Evolutionary conservation across 1,140 invertebrate species (phyloP).

Genomic region (Zaprionus lachaisei): DNA sequence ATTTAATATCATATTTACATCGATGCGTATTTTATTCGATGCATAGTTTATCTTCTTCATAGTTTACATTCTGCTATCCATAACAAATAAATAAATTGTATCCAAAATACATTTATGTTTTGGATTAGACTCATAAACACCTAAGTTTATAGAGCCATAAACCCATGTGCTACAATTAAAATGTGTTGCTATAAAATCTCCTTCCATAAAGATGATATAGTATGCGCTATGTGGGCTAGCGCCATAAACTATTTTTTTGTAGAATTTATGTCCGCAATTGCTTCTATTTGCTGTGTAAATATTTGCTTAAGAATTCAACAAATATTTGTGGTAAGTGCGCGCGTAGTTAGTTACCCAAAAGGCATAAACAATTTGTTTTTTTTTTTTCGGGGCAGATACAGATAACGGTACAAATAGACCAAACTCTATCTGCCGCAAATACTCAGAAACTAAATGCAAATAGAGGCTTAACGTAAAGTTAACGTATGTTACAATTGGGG

Average conservation of each 20-base stretch:
- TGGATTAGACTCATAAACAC: slow-evolving; percentile 7
- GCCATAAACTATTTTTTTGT: slow-evolving; percentile 36
- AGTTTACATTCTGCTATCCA: neutral
- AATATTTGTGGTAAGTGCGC: slow-evolving; percentile 61
- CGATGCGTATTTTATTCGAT: neutral
- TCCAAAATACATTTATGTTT: neutral
- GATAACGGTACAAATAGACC: slow-evolving; percentile 56
- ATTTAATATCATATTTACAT: neutral
- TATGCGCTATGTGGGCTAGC: neutral
- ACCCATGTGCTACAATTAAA: slow-evolving; percentile 30
- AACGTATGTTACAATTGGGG: neutral
- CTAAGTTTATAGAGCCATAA: slow-evolving; percentile 72
- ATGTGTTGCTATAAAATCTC: slow-evolving; percentile 18
- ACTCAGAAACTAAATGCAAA: slow-evolving; percentile 34
- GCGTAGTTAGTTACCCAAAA: slow-evolving; percentile 53
- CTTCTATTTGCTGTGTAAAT: slow-evolving; percentile 69
- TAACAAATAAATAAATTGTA: slow-evolving; percentile 6
- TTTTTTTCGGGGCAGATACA: slow-evolving; percentile 9
- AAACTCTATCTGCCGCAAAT: slow-evolving; percentile 61
- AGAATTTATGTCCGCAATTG: slow-evolving; percentile 70
- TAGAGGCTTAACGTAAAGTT: neutral
- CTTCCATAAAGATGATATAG: neutral
- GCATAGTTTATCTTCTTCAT: neutral
- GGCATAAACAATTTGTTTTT: slow-evolving; percentile 60
- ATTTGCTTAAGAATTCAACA: slow-evolving; percentile 67